Evolutionary conservation across 1,140 invertebrate species (phyloP), one percentile per base, ranked within the genome.

Genomic region (Rhynchophorus ferrugineus): DNA sequence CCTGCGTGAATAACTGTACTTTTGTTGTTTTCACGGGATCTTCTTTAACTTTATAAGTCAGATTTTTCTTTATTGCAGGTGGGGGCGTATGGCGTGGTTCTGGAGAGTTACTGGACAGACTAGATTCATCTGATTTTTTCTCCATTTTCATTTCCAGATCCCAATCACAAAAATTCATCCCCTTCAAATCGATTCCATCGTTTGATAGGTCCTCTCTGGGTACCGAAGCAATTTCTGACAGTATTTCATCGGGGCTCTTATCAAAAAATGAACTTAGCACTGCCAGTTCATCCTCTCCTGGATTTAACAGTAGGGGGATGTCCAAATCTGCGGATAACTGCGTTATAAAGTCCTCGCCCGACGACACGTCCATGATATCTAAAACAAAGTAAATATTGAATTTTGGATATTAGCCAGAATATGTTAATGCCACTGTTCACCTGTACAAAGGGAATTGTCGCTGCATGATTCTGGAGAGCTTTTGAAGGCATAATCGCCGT

Each of bases 331-430:
- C 58, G 18, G 65, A 66, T 22, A 69, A 35, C 41, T 66, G 60
- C 41, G 64, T 56, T 3, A 69, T 44, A 46, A 69, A 67, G 44
- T 69, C 65, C 47, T 67, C 67, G 24, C 65, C 66, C 1, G 64
- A 64, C 21, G 47, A 56, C 24, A 60, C 33, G 46, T 63, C 61
- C 9, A 59, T 56, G 21, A 37, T 59, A 53, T 61, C 57, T 61
- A 52, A 51, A 61, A 61, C 35, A 37, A 42, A 39, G 29, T 3
- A 44, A 9, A 24, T 33, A 1, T 24, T 3, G 7, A 44, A 37
- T 6, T 16, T 11, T 16, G n/a, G 7, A 36, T 2, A 17, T 9
- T 2, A 1, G 7, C 13, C 16, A 37, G 9, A 47, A 16, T 39
- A 6, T 17, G 1, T 41, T 3, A 9, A n/a, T 2, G 18, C 38